Evolutionary conservation across 2,888 invertebrate genomes (phyloP), one percentile per base, ranked within the genome.

Genomic region (Heliothis peltigera): DNA sequence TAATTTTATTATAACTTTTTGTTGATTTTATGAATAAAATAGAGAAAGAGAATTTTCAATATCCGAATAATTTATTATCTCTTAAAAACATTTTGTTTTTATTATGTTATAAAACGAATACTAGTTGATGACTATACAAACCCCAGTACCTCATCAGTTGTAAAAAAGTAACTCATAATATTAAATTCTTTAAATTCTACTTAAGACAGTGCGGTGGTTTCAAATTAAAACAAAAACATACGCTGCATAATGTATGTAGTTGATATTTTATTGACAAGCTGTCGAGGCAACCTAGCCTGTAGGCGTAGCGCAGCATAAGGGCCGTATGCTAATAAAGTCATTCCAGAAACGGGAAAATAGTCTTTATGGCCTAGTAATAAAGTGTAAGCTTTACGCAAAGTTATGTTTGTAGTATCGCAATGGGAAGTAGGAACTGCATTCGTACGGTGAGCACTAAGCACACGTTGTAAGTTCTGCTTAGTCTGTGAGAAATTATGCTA

Each of bases 361-460:
- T n/a, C 46, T 35, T 61, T 69, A 54, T 8, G 2, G 0, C 1
- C 17, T 19, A 1, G 17, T 0, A 8, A 59, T 61, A 77, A 64
- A 54, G 46, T 22, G 15, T n/a, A 32, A 10, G 21, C 17, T 35
- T 32, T 22, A 32, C 12, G 66, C 64, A 64, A 53, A 46, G 10
- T 58, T 39, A 48, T 46, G 25, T 57, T 60, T 51, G 72, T 65
- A 55, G 53, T 43, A 47, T 59, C 35, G 49, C 32, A 70, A 73
- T 81, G 78, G 79, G 84, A 75, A 77, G 80, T 52, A 76, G 79
- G 74, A 82, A 76, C 75, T 81, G 21, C 49, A 64, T 69, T 77
- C 59, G 58, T 62, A 66, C 63, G 53, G 65, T 59, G 63, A 72
- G 62, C 54, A 63, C 47, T 59, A 61, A 72, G 62, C 57, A 63